A percentile compares a stretch with the other conserved stretches of the same genome.
Evolutionary conservation across 2,797 vertebrate species (phyloP).

Genomic region (Agapornis canus): DNA sequence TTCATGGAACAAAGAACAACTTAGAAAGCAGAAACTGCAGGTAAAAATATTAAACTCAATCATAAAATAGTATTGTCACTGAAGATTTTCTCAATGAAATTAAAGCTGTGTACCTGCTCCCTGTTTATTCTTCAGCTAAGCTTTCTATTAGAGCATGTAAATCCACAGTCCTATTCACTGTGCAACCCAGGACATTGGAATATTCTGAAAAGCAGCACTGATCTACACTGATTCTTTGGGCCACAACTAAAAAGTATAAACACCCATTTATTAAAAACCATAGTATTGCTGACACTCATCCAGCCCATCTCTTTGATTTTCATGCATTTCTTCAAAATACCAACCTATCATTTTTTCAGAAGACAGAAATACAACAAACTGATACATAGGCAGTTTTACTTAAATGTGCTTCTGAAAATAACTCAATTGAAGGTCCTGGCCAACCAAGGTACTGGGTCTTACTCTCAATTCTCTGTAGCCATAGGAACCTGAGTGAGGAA

Average conservation of each 20-base stretch:
- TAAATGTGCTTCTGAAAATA: neutral
- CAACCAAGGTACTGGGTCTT: neutral
- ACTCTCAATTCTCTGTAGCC: neutral
- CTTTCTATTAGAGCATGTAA: neutral
- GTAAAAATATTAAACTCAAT: neutral
- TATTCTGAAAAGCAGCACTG: neutral
- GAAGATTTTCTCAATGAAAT: neutral
- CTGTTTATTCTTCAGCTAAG: neutral
- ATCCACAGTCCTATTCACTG: neutral
- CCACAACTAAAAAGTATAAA: neutral
- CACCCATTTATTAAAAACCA: neutral
- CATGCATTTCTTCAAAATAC: neutral
- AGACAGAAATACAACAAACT: neutral
- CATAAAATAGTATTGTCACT: neutral
- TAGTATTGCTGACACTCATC: neutral
- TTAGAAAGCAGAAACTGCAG: neutral
- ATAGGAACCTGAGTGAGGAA: neutral
- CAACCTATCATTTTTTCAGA: neutral
- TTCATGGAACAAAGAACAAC: neutral
- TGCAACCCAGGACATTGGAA: neutral
- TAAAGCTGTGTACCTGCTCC: neutral
- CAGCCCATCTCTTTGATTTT: neutral
- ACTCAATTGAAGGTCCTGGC: neutral
- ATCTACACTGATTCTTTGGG: neutral
- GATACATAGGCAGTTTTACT: neutral